Evolutionary conservation across 2,113 vertebrate species (phyloP).

Genomic region (Manacus vitellinus): DNA sequence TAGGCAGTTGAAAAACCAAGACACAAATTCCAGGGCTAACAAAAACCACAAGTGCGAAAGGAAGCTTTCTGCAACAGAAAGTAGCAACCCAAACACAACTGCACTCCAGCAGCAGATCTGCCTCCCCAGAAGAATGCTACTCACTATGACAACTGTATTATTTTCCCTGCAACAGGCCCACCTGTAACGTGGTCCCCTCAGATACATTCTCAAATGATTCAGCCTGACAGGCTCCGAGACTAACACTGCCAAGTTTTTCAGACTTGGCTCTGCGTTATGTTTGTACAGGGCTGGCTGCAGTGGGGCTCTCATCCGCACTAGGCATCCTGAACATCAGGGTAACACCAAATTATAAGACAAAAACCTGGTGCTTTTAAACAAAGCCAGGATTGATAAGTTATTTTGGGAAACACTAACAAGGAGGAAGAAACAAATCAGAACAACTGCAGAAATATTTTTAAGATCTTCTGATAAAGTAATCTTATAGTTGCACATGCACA

Average conservation of each 20-base stretch:
- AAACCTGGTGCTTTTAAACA: background rate
- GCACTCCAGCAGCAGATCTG: background rate
- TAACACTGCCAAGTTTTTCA: background rate
- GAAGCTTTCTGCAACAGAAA: background rate
- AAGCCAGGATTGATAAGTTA: background rate
- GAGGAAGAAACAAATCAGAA: background rate
- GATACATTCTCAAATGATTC: background rate
- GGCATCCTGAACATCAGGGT: background rate
- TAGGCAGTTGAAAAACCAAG: background rate
- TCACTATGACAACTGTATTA: background rate
- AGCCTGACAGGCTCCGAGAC: background rate
- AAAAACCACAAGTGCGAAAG: background rate
- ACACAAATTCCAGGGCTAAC: background rate
- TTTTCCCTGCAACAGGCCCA: background rate
- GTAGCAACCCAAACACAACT: background rate
- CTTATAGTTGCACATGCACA: background rate
- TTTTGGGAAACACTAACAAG: background rate
- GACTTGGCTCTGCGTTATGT: background rate
- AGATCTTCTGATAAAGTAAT: background rate
- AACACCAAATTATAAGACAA: background rate
- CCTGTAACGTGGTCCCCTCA: background rate
- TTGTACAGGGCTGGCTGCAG: background rate
- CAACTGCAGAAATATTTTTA: background rate
- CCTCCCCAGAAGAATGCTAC: background rate
- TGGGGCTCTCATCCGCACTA: fast-evolving